These are phyloP conservation scores for Lucilia cuprina DNA, from an alignment of 1,140 invertebrate species.

Conservation along the genomic window DNA sequence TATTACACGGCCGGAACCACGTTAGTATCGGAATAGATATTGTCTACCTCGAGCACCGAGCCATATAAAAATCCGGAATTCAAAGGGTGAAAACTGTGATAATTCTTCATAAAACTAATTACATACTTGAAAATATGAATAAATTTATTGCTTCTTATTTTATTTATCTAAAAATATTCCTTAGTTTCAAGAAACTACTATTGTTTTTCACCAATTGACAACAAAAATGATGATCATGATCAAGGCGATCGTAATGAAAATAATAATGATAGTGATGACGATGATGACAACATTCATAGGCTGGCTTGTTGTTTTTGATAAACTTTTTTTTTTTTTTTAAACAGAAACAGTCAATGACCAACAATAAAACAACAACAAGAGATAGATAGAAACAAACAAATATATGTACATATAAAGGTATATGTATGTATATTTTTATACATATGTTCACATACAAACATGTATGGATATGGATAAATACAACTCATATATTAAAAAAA, in stretches of 20 bases:
- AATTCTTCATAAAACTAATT: no score
- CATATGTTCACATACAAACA: neutral
- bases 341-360: conserved; percentile 17
- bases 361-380: conserved; percentile 4
- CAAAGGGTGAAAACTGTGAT: no score
- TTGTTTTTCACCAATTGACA: neutral
- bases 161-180: neutral
- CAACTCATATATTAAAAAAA: neutral
- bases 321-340: neutral
- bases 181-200: neutral
- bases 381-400: neutral
- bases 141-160: no score
- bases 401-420: neutral
- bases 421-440: neutral
- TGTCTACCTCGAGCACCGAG: no score
- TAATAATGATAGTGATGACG: neutral
- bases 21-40: no score
- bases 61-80: no score
- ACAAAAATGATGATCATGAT: neutral
- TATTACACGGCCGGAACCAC: no score
- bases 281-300: neutral
- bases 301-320: neutral
- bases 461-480: neutral
- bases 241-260: no score
- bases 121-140: neutral